A percentile compares a stretch with the other conserved stretches of the same genome.
Evolutionary conservation across 2,113 vertebrate genomes (phyloP).

Genomic region (Chloropsis hardwickii): DNA sequence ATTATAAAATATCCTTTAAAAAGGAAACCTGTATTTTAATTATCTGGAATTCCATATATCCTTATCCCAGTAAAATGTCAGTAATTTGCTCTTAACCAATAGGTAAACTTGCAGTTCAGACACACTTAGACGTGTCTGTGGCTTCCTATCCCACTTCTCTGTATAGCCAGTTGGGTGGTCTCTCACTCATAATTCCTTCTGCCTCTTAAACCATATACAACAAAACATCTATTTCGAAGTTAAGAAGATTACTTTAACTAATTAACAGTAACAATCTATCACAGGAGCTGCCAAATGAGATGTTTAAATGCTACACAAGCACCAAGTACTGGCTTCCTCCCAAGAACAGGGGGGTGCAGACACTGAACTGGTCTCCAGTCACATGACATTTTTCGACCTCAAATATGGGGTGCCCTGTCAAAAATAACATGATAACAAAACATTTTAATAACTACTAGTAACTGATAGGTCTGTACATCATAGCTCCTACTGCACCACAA

Average conservation of each 20-base stretch:
- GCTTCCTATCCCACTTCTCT: background rate
- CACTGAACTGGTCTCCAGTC: background rate
- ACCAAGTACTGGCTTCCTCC: background rate
- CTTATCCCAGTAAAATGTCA: background rate
- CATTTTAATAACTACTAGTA: background rate
- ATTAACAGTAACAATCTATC: background rate
- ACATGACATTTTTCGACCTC: background rate
- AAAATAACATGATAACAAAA: background rate
- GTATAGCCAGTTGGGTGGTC: background rate
- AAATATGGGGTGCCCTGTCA: background rate
- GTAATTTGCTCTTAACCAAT: background rate
- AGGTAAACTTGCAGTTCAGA: background rate
- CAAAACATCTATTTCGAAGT: background rate
- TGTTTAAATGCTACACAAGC: background rate
- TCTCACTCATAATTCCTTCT: background rate
- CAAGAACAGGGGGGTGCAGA: background rate
- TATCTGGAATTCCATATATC: background rate
- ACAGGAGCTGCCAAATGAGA: background rate
- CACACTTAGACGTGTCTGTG: background rate
- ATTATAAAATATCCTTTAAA: background rate
- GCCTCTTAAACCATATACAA: background rate
- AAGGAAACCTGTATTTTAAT: background rate
- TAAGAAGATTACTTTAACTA: background rate
- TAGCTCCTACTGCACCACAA: background rate
- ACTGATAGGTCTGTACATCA: background rate